Evolutionary conservation across 1,140 invertebrate species (phyloP), one percentile per base, ranked within the genome.

Genomic region (Rhizoglyphus robini): DNA sequence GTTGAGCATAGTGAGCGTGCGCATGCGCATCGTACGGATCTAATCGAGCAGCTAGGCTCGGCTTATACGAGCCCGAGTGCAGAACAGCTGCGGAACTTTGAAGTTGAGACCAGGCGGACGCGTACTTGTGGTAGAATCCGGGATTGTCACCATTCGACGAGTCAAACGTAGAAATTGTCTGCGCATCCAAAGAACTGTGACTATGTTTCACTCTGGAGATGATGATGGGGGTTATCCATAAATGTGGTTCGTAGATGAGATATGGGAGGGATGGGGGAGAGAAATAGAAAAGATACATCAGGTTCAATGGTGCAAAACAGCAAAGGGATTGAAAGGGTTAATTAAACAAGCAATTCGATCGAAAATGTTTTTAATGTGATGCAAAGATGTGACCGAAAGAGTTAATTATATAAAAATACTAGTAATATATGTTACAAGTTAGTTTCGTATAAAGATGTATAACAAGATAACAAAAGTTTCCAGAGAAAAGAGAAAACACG

Each of bases 21-120:
- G 11, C n/a, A 65, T 63, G 57, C 36, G 13, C 15, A 63, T 67
- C 66, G 29, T 67, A 51, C 18, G 60, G 38, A 38, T 67, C 66
- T 20, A 67, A 48, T 11, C 66, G 61, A 25, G 2, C 32, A 34
- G 23, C 48, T 4, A 67, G n/a, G 18, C 25, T 49, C 11, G 66
- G 66, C 36, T 67, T 67, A 31, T 67, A 67, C 31, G 67, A 62
- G 47, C 31, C 54, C 2, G 57, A 48, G 38, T 68, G 70, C 31
- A 73, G 67, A 54, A 70, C 80, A 27, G 58, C 63, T 5, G 51
- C 51, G 15, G 58, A 60, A 36, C 63, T 67, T 13, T 68, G 66
- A 0, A 93, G 79, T 74, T 92, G 90, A 72, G 91, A 88, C 90
- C 90, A 93, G 3, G 89, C 89, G 74, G 89, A 85, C 20, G 88